Percentiles rank a stretch among this genome's conserved stretches.
These are phyloP conservation scores for Nomada hirtipes DNA, from an alignment of 2,888 invertebrate genomes.

Conservation along the genomic window DNA sequence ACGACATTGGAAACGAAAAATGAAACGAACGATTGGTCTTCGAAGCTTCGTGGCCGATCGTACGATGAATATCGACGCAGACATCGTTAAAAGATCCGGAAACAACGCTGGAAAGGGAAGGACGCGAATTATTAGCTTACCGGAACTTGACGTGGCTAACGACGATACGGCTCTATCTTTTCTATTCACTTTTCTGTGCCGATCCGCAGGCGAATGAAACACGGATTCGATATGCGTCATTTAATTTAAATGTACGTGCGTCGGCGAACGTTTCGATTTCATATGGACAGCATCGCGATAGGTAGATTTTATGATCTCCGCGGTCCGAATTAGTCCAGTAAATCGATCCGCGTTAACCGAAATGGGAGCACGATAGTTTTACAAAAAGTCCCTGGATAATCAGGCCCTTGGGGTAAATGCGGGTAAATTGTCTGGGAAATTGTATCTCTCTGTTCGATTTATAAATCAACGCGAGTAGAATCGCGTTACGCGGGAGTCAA, in stretches of 20 bases:
- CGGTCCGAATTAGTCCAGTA: constrained; percentile 14
- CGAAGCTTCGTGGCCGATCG: neutral
- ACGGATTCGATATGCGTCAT: neutral
- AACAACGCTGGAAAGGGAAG: neutral
- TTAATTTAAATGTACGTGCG: neutral
- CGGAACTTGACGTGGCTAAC: neutral
- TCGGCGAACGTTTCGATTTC: constrained; percentile 18
- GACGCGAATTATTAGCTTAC: neutral
- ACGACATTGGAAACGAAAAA: neutral
- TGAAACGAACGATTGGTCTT: neutral
- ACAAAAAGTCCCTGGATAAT: neutral
- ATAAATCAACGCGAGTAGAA: neutral
- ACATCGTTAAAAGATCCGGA: constrained; percentile 16
- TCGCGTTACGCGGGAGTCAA: neutral
- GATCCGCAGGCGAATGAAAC: neutral
- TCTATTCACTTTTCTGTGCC: no score
- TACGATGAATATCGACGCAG: constrained; percentile 8
- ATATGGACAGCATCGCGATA: constrained; percentile 10
- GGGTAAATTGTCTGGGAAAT: neutral
- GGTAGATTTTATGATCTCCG: neutral
- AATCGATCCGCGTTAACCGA: constrained; percentile 29
- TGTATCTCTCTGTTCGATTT: neutral
- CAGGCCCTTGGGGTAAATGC: neutral
- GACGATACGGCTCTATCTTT: neutral
- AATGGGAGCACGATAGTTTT: constrained; percentile 4